Base-by-base conservation (phyloP, 2,113 vertebrate genomes). In the Opisthocomus hoazin region DNA sequence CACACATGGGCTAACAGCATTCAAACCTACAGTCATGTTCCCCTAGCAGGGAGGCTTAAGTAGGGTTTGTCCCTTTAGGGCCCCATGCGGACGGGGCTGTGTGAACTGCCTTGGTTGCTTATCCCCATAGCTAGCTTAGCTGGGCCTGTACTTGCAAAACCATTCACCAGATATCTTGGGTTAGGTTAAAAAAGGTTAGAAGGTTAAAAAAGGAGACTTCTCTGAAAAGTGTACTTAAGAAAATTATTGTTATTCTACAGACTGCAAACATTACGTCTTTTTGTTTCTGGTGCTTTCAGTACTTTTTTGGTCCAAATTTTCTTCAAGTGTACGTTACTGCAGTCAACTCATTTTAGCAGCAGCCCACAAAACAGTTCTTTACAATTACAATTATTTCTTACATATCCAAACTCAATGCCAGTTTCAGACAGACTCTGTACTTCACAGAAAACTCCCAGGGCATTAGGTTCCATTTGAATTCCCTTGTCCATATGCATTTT, bases 21-120 rank as follows among this genome's bases (percentile, higher is more conserved):
- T 82, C 23, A 69, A 58, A 50, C 3, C 21, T 32, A 3, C 0
- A 2, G 41, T 15, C 26, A 2, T 3, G 4, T 29, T 64, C 30
- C 63, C 12, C 10, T 7, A 4, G 2, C 11, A 48, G 18, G 26
- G 32, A 77, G 29, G 13, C 37, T 76, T 76, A n/a, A 39, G 30
- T 5, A 37, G 45, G 19, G 14, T 2, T 88, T 26, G 50, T 9
- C 3, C 6, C 20, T n/a, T 51, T 23, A 27, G 15, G 26, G 15
- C 2, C 20, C 20, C 54, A 19, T 34, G 6, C n/a, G 63, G 37
- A 29, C 32, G 50, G 12, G 6, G 4, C n/a, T 19, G 5, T 23
- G 14, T 39, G 48, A 30, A 43, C 56, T 51, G 27, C 19, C 6
- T 24, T 30, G n/a, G 7, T 5, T 86, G 20, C 20, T 86, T 54